These are phyloP conservation scores for Hexactinellida sp. DNA, from an alignment of 37 sponge, comb jelly and placozoan genomes.

Conservation along the genomic window DNA sequence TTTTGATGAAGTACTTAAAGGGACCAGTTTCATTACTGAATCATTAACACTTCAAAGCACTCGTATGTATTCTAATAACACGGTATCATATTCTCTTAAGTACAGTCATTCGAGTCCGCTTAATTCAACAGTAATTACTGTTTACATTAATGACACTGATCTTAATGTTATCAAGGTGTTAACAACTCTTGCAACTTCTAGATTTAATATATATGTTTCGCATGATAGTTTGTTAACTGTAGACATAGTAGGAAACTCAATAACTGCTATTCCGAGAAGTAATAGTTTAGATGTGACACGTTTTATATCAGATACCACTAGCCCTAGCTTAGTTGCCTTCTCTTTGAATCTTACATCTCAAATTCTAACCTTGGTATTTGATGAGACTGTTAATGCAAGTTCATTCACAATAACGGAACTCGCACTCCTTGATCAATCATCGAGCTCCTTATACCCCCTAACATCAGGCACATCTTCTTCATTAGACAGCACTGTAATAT, in stretches of 20 bases:
- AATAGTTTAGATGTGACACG: neutral
- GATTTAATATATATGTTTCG: conserved; percentile 41
- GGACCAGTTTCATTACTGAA: conserved; percentile 31
- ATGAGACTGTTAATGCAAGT: conserved; percentile 64
- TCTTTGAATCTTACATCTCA: conserved; percentile 54
- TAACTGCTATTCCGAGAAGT: conserved; percentile 19
- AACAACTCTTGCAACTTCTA: conserved; percentile 30
- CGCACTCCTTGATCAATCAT: conserved; percentile 24
- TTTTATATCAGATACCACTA: conserved; percentile 25
- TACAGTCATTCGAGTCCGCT: conserved; percentile 26
- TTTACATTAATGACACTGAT: conserved; percentile 34
- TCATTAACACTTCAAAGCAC: conserved; percentile 38
- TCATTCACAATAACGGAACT: conserved; percentile 41
- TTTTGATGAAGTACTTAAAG: conserved; percentile 68
- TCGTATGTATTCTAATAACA: neutral
- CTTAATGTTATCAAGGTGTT: conserved; percentile 51
- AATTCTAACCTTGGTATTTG: conserved; percentile 43
- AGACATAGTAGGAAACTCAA: conserved; percentile 63
- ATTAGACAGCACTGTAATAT: conserved; percentile 35
- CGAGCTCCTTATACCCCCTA: neutral
- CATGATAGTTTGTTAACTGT: conserved; percentile 22
- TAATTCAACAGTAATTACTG: conserved; percentile 30
- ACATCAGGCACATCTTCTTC: conserved; percentile 26
- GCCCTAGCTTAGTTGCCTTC: conserved; percentile 48
- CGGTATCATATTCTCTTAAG: conserved; percentile 30